A percentile compares a stretch with the other conserved stretches of the same genome.
Evolutionary conservation across 2,797 vertebrate genomes (phyloP).

Genomic region (Ibycter americanus): DNA sequence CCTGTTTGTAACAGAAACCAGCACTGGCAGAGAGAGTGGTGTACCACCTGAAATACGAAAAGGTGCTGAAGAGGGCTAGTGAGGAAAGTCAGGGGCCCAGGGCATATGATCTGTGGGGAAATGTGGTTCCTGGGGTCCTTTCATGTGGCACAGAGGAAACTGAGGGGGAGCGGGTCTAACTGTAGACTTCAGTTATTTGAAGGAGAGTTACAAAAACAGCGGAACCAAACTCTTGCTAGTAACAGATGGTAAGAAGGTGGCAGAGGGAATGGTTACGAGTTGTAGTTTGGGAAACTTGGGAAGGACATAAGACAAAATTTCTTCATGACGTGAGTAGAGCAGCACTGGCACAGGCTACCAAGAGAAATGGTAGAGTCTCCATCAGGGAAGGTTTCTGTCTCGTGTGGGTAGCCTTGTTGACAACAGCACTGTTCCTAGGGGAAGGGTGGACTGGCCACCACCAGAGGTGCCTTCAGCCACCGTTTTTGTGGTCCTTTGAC

Average conservation of each 20-base stretch:
- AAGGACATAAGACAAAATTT: not conserved
- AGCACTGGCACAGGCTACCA: not conserved
- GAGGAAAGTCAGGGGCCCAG: not conserved
- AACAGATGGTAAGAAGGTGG: not conserved
- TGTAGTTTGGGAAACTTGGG: not conserved
- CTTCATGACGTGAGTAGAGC: not conserved
- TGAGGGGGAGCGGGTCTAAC: not conserved
- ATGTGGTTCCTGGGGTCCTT: not conserved
- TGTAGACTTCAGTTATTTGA: not conserved
- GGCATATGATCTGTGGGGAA: not conserved
- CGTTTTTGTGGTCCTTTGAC: not conserved
- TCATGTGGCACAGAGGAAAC: not conserved
- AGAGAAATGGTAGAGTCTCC: not conserved
- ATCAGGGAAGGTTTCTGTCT: not conserved
- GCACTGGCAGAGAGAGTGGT: not conserved
- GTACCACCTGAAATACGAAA: not conserved
- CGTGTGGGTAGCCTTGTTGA: fast-evolving
- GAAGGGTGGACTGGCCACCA: not conserved
- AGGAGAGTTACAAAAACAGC: not conserved
- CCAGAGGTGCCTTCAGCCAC: not conserved
- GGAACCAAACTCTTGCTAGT: not conserved
- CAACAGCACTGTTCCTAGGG: not conserved
- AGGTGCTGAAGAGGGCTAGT: not conserved
- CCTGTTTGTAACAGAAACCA: not conserved
- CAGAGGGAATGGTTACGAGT: not conserved